Percentiles rank a stretch among this genome's conserved stretches.
Evolutionary conservation across 2,888 invertebrate genomes (phyloP).

Genomic region (Troides helena): DNA sequence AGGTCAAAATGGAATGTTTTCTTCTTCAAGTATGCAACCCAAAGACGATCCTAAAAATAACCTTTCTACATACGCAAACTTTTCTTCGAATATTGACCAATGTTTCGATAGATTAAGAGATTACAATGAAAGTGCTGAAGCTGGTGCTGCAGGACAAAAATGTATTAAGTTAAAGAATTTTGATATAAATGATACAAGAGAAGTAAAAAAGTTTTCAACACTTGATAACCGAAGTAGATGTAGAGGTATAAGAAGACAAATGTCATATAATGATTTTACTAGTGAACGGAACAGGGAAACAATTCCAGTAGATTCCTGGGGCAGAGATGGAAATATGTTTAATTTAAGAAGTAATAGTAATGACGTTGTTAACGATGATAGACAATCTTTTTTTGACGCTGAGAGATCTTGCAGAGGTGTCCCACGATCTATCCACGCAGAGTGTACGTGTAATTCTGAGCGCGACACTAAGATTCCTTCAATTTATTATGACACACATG

Average conservation of each 20-base stretch:
- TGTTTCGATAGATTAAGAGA: slow-evolving; percentile 72
- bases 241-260: slow-evolving; percentile 70
- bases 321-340: slow-evolving; percentile 57
- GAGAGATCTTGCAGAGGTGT: slow-evolving; percentile 59
- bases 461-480: slow-evolving; percentile 62
- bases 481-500: slow-evolving; percentile 71
- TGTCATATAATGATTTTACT: slow-evolving; percentile 77
- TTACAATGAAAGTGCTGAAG: slow-evolving; percentile 54
- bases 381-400: slow-evolving; percentile 62
- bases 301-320: slow-evolving; percentile 56
- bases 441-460: slow-evolving; percentile 65
- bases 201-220: slow-evolving; percentile 70
- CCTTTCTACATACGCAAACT: slow-evolving; percentile 68
- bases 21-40: slow-evolving; percentile 59
- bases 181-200: slow-evolving; percentile 65
- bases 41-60: slow-evolving; percentile 67
- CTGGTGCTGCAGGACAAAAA: slow-evolving; percentile 48
- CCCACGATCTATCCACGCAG: slow-evolving; percentile 53
- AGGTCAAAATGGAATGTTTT: slow-evolving; percentile 71
- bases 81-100: slow-evolving; percentile 75
- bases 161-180: slow-evolving; percentile 68
- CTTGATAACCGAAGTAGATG: slow-evolving; percentile 73
- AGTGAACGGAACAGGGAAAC: slow-evolving; percentile 68
- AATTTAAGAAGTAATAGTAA: slow-evolving; percentile 60
- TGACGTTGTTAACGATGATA: slow-evolving; percentile 61